A percentile compares a stretch with the other conserved stretches of the same genome.
Evolutionary conservation across 2,888 invertebrate genomes (phyloP).

Genomic region (Dastarcus helophoroides): DNA sequence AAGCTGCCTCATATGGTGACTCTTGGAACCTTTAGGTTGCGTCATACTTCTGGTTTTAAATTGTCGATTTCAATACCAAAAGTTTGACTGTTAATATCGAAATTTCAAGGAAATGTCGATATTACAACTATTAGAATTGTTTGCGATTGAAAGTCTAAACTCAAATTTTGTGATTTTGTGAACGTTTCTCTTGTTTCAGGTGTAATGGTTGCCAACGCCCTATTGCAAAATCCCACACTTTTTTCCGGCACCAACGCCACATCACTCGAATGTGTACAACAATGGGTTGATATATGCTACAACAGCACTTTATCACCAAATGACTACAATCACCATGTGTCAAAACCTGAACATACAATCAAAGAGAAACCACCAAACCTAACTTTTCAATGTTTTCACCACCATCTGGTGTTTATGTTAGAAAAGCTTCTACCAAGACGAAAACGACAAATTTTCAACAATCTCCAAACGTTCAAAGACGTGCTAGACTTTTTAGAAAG

Average conservation of each 20-base stretch:
- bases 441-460: conserved; percentile 69
- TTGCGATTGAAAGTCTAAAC: too few species aligned
- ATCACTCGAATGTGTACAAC: conserved; percentile 62
- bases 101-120: too few species aligned
- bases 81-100: too few species aligned
- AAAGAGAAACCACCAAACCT: conserved; percentile 46
- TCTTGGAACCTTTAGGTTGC: too few species aligned
- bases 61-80: too few species aligned
- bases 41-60: too few species aligned
- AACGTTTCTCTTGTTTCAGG: conserved; percentile 39
- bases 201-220: conserved; percentile 85
- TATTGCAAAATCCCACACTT: conserved; percentile 83
- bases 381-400: conserved; percentile 81
- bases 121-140: too few species aligned
- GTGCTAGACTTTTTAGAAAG: conserved; percentile 60
- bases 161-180: too few species aligned
- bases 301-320: conserved; percentile 32
- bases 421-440: conserved; percentile 65
- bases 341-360: too few species aligned
- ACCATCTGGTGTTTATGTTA: conserved; percentile 93
- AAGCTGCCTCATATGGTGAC: too few species aligned
- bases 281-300: conserved; percentile 67
- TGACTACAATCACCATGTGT: conserved; percentile 13
- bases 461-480: conserved; percentile 52
- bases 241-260: conserved; percentile 64